These are phyloP conservation scores for Aleiodes testaceus DNA, from an alignment of 2,888 invertebrate genomes.

Conservation along the genomic window DNA sequence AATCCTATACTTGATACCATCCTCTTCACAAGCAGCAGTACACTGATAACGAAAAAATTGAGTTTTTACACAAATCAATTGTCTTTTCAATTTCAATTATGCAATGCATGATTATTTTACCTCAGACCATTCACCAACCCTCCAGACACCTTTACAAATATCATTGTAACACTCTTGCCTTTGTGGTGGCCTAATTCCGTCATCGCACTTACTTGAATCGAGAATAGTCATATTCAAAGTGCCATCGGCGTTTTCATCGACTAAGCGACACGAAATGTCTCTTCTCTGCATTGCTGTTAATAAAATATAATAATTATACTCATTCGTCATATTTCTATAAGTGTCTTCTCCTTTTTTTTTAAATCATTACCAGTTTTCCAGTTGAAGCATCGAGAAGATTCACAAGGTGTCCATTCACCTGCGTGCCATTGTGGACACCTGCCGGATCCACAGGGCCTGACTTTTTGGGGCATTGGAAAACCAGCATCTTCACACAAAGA, in stretches of 20 bases:
- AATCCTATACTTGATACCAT: constrained; percentile 90
- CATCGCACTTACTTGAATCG: constrained; percentile 80
- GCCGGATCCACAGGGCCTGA: constrained; percentile 79
- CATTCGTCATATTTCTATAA: neutral
- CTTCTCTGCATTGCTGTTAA: constrained; percentile 82
- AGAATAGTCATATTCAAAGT: constrained; percentile 74
- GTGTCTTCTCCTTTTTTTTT: neutral
- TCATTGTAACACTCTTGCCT: constrained; percentile 87
- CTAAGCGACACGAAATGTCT: constrained; percentile 78
- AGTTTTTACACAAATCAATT: constrained; percentile 21
- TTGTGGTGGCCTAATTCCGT: constrained; percentile 82
- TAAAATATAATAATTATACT: constrained; percentile 6
- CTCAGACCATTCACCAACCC: constrained; percentile 93
- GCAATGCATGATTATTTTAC: constrained; percentile 74
- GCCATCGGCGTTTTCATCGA: constrained; percentile 72
- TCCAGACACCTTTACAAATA: constrained; percentile 93
- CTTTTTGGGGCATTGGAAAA: constrained; percentile 78
- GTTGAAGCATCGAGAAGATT: constrained; percentile 83
- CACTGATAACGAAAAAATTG: constrained; percentile 77
- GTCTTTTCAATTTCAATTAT: neutral
- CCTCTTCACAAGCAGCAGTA: constrained; percentile 85
- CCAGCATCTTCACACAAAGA: constrained; percentile 83
- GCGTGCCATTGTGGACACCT: constrained; percentile 84
- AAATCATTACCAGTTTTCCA: constrained; percentile 78
- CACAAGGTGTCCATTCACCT: constrained; percentile 83